These are phyloP conservation scores for Nephrotoma appendiculata DNA, from an alignment of 2,888 invertebrate species.

Conservation along the genomic window DNA sequence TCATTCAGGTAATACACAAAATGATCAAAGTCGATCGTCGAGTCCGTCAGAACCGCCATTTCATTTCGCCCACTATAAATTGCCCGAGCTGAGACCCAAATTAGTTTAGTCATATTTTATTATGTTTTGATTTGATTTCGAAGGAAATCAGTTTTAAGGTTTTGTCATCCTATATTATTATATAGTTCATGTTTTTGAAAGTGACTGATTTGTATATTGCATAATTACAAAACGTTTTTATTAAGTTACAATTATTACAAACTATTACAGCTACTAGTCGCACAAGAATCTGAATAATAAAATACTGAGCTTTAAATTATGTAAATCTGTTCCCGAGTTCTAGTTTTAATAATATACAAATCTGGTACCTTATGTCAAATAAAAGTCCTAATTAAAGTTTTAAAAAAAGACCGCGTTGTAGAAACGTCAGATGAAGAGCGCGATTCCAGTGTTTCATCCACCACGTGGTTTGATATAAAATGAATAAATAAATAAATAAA, in stretches of 20 bases:
- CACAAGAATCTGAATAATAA: neutral
- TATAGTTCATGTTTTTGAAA: neutral
- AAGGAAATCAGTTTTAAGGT: too few relatives aligned
- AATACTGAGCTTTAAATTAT: neutral
- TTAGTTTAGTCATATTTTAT: conserved; percentile 15
- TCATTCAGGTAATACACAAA: conserved; percentile 14
- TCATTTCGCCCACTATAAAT: conserved; percentile 62
- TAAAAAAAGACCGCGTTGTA: neutral
- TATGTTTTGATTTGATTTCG: conserved; percentile 5
- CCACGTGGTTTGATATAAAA: neutral
- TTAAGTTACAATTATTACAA: neutral
- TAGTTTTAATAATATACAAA: neutral
- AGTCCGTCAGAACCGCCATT: conserved; percentile 59
- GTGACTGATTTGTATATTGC: neutral
- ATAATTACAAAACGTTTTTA: neutral
- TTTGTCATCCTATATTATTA: neutral
- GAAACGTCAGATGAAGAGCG: neutral
- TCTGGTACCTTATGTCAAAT: neutral
- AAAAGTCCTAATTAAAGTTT: neutral
- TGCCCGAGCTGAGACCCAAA: conserved; percentile 37
- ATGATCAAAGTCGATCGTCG: conserved; percentile 31
- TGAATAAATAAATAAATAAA: neutral
- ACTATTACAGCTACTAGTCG: neutral
- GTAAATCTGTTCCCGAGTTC: neutral
- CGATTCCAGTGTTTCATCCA: neutral